These are phyloP conservation scores for Ailuropoda melanoleuca DNA, from an alignment of 2,113 vertebrate species.

Conservation along the genomic window DNA sequence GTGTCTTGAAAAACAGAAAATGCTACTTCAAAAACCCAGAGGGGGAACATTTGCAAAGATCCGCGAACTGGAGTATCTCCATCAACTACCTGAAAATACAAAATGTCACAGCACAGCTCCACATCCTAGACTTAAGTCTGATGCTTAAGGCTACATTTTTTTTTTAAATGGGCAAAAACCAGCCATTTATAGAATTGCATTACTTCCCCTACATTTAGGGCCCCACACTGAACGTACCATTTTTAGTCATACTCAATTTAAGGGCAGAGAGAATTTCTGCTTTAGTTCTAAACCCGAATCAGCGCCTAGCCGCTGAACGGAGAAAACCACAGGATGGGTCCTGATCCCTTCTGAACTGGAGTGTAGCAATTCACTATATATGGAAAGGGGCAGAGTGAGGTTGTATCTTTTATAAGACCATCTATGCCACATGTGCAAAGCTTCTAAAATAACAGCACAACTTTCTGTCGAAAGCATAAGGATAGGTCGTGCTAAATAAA, in stretches of 20 bases:
- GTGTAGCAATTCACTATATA: slow-evolving; percentile 27
- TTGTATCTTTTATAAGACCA: neutral
- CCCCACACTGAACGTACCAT: neutral
- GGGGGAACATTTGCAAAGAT: neutral
- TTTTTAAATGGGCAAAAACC: neutral
- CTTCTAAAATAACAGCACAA: neutral
- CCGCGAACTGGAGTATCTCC: neutral
- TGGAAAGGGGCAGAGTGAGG: slow-evolving; percentile 29
- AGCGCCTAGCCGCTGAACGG: neutral
- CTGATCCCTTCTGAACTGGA: slow-evolving; percentile 1
- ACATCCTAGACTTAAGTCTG: neutral
- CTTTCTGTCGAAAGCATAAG: neutral
- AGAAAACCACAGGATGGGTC: neutral
- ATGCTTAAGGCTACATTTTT: neutral
- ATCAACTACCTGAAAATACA: neutral
- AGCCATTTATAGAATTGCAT: neutral
- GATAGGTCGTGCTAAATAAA: slow-evolving; percentile 15
- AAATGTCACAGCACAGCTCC: neutral
- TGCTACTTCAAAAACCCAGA: neutral
- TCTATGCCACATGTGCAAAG: neutral
- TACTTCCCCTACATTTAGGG: neutral
- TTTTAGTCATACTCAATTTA: neutral
- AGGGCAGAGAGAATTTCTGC: neutral
- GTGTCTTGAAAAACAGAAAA: neutral
- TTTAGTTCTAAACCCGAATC: neutral